Percentiles rank a stretch among this genome's conserved stretches.
Evolutionary conservation across 2,797 vertebrate genomes (phyloP).

Genomic region (Argya squamiceps): DNA sequence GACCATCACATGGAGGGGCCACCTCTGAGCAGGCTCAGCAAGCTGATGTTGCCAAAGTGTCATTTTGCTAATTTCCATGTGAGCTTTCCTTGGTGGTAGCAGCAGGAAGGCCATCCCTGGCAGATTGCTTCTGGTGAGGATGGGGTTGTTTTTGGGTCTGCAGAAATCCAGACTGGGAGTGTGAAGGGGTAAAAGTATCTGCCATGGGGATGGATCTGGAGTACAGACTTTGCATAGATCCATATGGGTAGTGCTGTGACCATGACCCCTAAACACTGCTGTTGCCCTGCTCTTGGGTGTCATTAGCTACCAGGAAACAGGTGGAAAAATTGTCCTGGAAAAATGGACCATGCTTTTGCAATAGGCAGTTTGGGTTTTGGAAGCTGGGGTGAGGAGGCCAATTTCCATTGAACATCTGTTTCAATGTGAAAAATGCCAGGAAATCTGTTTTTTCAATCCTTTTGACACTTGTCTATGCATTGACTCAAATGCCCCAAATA

Average conservation of each 20-base stretch:
- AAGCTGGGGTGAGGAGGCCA: background rate
- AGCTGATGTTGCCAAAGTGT: background rate
- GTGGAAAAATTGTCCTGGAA: slow-evolving; percentile 15
- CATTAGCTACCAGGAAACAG: slow-evolving; percentile 57
- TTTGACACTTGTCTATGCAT: background rate
- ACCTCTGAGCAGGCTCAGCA: background rate
- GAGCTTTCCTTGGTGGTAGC: background rate
- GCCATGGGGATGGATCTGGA: background rate
- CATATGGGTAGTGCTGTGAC: background rate
- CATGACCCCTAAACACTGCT: background rate
- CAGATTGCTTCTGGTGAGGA: background rate
- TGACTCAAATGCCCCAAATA: background rate
- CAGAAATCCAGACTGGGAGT: background rate
- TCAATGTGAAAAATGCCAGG: slow-evolving; percentile 1
- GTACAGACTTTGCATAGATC: background rate
- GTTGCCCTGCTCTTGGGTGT: background rate
- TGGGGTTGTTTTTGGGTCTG: fast-evolving
- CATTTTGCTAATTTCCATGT: background rate
- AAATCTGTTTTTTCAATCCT: background rate
- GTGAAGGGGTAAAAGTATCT: background rate
- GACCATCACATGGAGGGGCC: background rate
- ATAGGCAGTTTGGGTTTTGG: background rate
- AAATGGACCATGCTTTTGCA: background rate
- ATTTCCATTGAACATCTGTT: background rate
- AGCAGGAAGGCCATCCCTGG: background rate